Evolutionary conservation across 2,888 invertebrate genomes (phyloP).

Genomic region (Synergus itoensis): DNA sequence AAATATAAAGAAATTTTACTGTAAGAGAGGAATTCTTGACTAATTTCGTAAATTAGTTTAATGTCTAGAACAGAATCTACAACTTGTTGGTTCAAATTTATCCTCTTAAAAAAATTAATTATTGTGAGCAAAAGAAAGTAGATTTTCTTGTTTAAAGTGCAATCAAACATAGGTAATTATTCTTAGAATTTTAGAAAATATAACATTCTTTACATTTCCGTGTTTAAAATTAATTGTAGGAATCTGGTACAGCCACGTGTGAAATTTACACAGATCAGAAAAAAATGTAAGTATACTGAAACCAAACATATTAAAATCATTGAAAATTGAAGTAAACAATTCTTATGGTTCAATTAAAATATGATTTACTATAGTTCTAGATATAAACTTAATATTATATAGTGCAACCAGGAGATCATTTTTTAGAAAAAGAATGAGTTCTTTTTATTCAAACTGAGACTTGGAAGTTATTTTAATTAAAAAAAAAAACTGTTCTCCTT

Average conservation of each 20-base stretch:
- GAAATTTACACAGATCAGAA: background rate
- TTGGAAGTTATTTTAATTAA: no score
- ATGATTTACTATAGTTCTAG: no score
- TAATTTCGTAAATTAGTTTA: background rate
- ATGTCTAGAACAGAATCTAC: background rate
- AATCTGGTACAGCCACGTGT: background rate
- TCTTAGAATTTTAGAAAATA: background rate
- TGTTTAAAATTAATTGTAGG: background rate
- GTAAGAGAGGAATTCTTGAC: background rate
- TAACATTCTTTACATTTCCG: background rate
- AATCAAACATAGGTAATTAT: background rate
- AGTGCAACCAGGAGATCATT: no score
- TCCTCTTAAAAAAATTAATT: background rate
- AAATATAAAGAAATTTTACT: background rate
- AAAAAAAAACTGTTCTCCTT: no score
- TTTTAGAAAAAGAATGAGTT: no score
- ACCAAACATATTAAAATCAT: background rate
- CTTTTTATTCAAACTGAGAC: no score
- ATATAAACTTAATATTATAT: no score
- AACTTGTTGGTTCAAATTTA: background rate
- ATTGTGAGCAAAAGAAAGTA: background rate
- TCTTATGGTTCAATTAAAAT: no score
- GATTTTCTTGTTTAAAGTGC: no score
- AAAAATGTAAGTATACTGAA: background rate
- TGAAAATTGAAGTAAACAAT: no score